A percentile compares a stretch with the other conserved stretches of the same genome.
Conservation (phyloP, 92 coral and sea anemone genomes). For the Meandrina meandrites region DNA sequence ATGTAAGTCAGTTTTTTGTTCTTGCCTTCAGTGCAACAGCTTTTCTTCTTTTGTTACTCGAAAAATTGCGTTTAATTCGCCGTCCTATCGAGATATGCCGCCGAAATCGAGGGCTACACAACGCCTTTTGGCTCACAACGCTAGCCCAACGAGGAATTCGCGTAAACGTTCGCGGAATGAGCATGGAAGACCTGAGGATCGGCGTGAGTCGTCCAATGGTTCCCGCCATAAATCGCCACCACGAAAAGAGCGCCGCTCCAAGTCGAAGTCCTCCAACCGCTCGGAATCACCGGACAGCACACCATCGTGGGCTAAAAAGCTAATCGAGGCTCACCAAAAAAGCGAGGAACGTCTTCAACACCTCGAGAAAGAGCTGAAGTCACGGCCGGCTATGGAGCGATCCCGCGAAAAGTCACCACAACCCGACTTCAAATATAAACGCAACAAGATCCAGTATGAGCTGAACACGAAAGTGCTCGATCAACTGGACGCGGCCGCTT, state of each 20-base stretch:
- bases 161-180: background rate
- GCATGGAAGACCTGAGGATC: background rate
- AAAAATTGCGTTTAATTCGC: too few relatives aligned
- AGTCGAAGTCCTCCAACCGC: constrained; percentile 3
- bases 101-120: constrained; percentile 3
- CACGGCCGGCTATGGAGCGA: background rate
- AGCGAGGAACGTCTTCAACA: background rate
- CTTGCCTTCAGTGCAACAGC: too few relatives aligned
- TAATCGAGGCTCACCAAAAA: background rate
- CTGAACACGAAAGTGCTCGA: constrained; percentile 26
- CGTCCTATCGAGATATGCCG: background rate
- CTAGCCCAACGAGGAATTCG: background rate
- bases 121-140: background rate
- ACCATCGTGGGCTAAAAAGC: constrained; percentile 2
- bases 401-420: constrained; percentile 19
- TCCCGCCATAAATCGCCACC: constrained; percentile 10
- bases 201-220: background rate
- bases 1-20: too few relatives aligned
- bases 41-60: too few relatives aligned
- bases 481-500: constrained; percentile 15
- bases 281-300: constrained; percentile 6
- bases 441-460: constrained; percentile 30
- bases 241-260: background rate
- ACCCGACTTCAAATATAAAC: constrained; percentile 37
- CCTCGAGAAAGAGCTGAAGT: background rate